Percentiles rank a stretch among this genome's conserved stretches.
Conservation (phyloP, 2,888 invertebrate genomes). For the Odiellus spinosus region DNA sequence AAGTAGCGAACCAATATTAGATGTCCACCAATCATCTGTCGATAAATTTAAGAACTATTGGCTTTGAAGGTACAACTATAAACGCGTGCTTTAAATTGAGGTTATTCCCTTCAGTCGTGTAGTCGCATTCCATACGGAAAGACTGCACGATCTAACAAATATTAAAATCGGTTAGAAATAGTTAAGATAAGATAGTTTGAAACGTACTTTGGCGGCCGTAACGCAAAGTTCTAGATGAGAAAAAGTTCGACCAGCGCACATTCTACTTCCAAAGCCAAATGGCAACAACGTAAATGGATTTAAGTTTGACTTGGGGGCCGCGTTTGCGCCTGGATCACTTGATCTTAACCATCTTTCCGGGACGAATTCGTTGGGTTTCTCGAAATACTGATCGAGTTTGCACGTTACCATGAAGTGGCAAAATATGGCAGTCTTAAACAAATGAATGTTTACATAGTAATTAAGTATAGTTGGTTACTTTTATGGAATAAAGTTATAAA, state of each 20-base stretch:
- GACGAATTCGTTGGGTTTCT: slow-evolving; percentile 7
- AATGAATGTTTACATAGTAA: too few species aligned
- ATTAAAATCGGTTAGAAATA: neutral
- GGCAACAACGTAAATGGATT: slow-evolving; percentile 11
- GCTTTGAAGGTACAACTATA: too few species aligned
- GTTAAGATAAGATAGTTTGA: neutral
- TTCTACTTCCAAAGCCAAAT: slow-evolving; percentile 13
- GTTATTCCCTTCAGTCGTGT: too few species aligned
- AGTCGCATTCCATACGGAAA: too few species aligned
- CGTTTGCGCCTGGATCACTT: neutral
- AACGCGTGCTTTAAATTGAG: too few species aligned
- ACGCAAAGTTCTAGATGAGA: slow-evolving; percentile 14
- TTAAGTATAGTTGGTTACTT: too few species aligned
- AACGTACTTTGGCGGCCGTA: slow-evolving; percentile 12
- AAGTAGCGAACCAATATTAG: too few species aligned
- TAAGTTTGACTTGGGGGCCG: neutral
- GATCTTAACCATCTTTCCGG: slow-evolving; percentile 15
- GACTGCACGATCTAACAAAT: too few species aligned
- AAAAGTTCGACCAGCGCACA: slow-evolving; percentile 15
- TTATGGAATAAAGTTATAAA: too few species aligned
- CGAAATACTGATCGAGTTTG: slow-evolving; percentile 5
- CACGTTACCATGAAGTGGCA: slow-evolving; percentile 13
- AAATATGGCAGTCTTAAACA: slow-evolving; percentile 9
- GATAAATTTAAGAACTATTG: too few species aligned
- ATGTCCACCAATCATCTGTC: too few species aligned